Conservation (phyloP, 2,113 vertebrate genomes). For the Struthio camelus region DNA sequence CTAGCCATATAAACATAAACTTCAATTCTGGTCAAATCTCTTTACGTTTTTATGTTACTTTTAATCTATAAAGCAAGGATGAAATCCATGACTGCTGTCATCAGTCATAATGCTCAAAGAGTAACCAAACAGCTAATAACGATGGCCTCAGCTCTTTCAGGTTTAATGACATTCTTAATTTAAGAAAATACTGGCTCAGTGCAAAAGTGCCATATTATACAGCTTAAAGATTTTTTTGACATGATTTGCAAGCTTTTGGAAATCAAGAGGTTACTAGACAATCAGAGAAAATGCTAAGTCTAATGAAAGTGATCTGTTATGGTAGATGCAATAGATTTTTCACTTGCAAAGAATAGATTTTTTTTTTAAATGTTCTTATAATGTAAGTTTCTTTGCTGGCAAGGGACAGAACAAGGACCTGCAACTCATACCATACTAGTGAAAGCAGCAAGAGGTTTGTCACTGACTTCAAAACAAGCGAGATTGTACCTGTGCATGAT, state of each 20-base stretch:
- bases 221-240: not conserved
- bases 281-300: not conserved
- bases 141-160: not conserved
- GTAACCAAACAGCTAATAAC: constrained; percentile 14
- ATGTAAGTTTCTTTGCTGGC: not conserved
- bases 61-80: constrained; percentile 11
- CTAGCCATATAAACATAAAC: not conserved
- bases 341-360: not conserved
- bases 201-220: not conserved
- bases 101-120: not conserved
- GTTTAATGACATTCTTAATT: not conserved
- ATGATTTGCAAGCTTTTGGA: not conserved
- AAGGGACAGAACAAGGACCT: not conserved
- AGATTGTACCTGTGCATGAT: not conserved
- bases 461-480: not conserved
- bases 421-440: not conserved
- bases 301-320: not conserved
- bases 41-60: not conserved
- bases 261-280: not conserved
- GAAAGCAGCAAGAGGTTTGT: not conserved
- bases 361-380: not conserved
- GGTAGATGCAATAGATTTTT: not conserved
- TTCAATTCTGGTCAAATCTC: not conserved
- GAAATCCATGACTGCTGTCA: not conserved
- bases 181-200: not conserved